Evolutionary conservation across 2,888 invertebrate species (phyloP).

Genomic region (Andrena bucephala): DNA sequence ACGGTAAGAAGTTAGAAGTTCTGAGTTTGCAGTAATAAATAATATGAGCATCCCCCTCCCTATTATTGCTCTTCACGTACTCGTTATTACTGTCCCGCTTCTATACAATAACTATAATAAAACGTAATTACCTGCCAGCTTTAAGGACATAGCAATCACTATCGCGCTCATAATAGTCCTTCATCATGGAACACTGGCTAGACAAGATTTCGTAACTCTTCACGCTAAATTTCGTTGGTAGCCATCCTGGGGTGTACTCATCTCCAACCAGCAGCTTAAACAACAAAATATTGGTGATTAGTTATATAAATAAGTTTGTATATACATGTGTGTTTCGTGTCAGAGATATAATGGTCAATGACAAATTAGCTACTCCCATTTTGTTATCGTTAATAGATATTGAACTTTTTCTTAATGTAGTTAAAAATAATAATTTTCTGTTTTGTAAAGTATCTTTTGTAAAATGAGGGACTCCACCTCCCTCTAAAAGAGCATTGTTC

Average conservation of each 20-base stretch:
- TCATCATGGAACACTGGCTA: slow-evolving; percentile 71
- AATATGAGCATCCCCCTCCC: not conserved
- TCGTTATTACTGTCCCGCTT: not conserved
- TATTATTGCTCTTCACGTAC: slow-evolving; percentile 17
- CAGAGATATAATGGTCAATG: too few relatives aligned
- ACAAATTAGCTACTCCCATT: too few relatives aligned
- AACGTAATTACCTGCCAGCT: slow-evolving; percentile 75
- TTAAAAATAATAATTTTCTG: too few relatives aligned
- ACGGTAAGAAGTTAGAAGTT: not conserved
- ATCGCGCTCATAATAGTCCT: slow-evolving; percentile 77
- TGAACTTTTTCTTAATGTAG: too few relatives aligned
- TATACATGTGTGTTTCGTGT: not conserved
- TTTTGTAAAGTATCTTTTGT: too few relatives aligned
- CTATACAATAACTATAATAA: slow-evolving; percentile 17
- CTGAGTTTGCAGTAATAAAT: slow-evolving; percentile 27
- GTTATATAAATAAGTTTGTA: not conserved
- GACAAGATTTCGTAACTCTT: slow-evolving; percentile 75
- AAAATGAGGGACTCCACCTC: too few relatives aligned
- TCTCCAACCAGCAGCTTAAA: slow-evolving; percentile 78
- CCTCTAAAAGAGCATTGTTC: too few relatives aligned
- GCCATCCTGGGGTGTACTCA: slow-evolving; percentile 79
- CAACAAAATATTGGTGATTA: slow-evolving; percentile 10
- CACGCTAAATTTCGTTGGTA: slow-evolving; percentile 76
- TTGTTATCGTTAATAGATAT: too few relatives aligned
- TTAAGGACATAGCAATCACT: slow-evolving; percentile 76